Evolutionary conservation across 2,113 vertebrate species (phyloP).

Genomic region (Sus scrofa): DNA sequence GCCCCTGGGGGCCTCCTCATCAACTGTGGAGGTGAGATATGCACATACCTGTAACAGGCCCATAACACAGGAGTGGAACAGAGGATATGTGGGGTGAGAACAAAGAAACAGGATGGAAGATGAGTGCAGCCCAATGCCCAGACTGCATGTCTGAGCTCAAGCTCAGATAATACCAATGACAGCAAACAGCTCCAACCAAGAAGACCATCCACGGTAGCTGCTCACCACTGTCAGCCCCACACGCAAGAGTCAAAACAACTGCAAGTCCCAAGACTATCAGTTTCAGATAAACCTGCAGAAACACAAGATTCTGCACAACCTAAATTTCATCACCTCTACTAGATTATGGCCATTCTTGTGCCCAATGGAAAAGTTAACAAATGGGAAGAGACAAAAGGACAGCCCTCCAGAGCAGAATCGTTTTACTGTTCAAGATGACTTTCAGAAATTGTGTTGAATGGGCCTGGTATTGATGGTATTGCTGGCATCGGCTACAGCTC

Average conservation of each 20-base stretch:
- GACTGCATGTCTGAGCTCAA: rapidly evolving
- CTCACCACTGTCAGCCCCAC: neutral
- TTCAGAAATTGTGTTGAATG: neutral
- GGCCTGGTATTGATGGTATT: too few species aligned
- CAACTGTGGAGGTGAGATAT: neutral
- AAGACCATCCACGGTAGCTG: rapidly evolving
- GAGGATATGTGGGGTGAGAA: neutral
- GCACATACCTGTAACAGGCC: neutral
- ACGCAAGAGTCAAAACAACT: neutral
- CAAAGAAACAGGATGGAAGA: neutral
- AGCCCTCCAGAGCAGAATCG: neutral
- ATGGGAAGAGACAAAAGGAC: neutral
- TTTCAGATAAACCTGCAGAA: neutral
- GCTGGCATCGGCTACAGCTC: too few species aligned
- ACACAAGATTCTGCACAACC: rapidly evolving
- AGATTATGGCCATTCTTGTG: neutral
- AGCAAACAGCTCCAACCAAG: neutral
- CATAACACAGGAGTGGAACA: neutral
- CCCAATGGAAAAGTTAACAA: neutral
- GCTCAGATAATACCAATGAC: rapidly evolving
- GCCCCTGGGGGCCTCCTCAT: neutral
- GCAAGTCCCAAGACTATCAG: neutral
- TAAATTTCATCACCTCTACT: neutral
- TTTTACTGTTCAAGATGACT: neutral
- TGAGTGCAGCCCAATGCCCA: neutral